Evolutionary conservation across 2,113 vertebrate genomes (phyloP).

Genomic region (Pimephales promelas): DNA sequence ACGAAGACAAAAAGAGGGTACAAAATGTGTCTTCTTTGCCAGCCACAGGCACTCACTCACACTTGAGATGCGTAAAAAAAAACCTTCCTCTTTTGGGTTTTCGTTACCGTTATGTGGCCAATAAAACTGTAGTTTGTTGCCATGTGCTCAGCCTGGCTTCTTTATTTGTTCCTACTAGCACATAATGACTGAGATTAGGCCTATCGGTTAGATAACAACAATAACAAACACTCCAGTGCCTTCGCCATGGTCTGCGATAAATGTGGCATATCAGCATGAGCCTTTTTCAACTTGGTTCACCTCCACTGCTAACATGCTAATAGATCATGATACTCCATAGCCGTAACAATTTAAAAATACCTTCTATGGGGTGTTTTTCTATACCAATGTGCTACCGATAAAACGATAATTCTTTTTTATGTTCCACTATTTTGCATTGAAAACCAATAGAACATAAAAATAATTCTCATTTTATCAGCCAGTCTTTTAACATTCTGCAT

Average conservation of each 20-base stretch:
- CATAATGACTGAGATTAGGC: slow-evolving; percentile 45
- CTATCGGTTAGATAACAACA: slow-evolving; percentile 46
- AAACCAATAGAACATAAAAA: not conserved
- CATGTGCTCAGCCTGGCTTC: slow-evolving; percentile 5
- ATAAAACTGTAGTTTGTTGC: not conserved
- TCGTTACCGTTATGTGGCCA: not conserved
- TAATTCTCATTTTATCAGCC: not conserved
- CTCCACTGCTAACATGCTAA: slow-evolving; percentile 3
- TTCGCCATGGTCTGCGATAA: slow-evolving; percentile 11
- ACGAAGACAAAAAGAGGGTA: slow-evolving; percentile 10
- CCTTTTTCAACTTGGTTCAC: not conserved
- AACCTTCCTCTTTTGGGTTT: not conserved
- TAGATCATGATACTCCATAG: not conserved
- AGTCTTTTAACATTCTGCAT: not conserved
- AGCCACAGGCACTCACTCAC: not conserved
- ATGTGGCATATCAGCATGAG: not conserved
- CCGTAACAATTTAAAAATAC: too few species aligned
- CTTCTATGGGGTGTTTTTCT: too few species aligned
- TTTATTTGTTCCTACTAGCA: slow-evolving; percentile 33
- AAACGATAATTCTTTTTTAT: too few species aligned
- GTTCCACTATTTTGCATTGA: too few species aligned
- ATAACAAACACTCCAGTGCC: slow-evolving; percentile 25
- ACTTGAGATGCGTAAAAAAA: not conserved
- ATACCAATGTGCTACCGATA: too few species aligned
- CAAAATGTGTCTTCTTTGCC: not conserved